Base-by-base conservation (phyloP, 2,888 invertebrate genomes). In the Petrophora chlorosata region DNA sequence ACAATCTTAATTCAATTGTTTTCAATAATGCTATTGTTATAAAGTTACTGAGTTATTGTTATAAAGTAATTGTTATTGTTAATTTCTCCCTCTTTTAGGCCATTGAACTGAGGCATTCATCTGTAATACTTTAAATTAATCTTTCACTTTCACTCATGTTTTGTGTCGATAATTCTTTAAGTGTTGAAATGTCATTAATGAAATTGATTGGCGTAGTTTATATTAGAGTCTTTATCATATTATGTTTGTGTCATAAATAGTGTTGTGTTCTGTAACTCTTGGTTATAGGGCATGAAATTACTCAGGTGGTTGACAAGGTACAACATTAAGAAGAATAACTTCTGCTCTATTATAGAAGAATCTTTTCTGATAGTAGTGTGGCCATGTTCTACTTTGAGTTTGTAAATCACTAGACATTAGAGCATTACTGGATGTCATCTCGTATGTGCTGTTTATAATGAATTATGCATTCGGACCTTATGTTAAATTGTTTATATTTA, bases 121-220 rank as follows among this genome's bases (percentile, higher is more conserved):
- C 81, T 71, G 67, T 73, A 63, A 74, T 67, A 66, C 73, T 77
- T 73, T 73, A 79, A n/a, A 86, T 83, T 75, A 75, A 73, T 76
- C 62, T 71, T 67, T 68, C 53, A 71, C 79, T 83, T 82, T 85
- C 77, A 65, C 73, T 65, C 15, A 43, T 51, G 64, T 71, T 57
- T 56, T 40, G 48, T 48, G 44, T 52, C 51, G 57, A 59, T 56
- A 45, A 56, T 61, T 43, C 19, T 15, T 42, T 14, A 47, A 19
- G 42, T 22, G 32, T 35, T 47, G 26, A 53, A 44, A 47, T 34
- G 35, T 48, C 35, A 49, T 51, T 42, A 38, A 28, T 28, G 9
- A 41, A 29, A 53, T 43, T 32, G 45, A 55, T 55, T 48, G 50
- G 29, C 40, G 49, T 42, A 33, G 39, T 44, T 52, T 44, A 55